Evolutionary conservation across 2,888 invertebrate genomes (phyloP), one percentile per base, ranked within the genome.

Genomic region (Drosophila ustulata): DNA sequence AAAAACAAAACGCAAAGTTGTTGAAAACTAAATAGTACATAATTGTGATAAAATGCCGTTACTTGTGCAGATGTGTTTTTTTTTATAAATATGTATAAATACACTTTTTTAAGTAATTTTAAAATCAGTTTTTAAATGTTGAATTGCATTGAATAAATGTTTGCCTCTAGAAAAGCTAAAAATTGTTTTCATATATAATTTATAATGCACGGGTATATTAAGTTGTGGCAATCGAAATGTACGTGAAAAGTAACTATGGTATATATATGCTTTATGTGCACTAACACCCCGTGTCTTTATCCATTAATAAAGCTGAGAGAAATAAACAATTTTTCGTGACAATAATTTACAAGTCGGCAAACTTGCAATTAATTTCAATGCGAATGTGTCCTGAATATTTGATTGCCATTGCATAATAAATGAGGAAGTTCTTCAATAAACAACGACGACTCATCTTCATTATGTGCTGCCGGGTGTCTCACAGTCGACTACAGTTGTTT

Each of bases 131-230:
- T 80, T 83, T 80, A 73, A 85, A 86, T 83, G 84, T 85, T 85
- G 53, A 74, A 85, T 88, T 85, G 88, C 85, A 72, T 80, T 84
- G 69, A 88, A 80, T 85, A 83, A 88, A 88, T 85, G 87, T 85
- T 85, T 66, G 74, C 78, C 78, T 78, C 62, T 78, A 78, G 51
- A 73, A 59, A 50, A 37, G 46, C 41, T 37, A 23, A 23, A 4
- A 59, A n/a, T 43, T 62, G 56, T 62, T 52, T 56, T 39, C 11
- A 34, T 50, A 13, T 56, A 37, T 5, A 11, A 11, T 34, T 34
- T 11, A 34, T 5, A 37, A n/a, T n/a, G 4, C 18, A 18, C 18
- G 18, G 18, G 18, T 18, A 18, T 18, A 18, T 18, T 41, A 4
- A 23, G 11, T 23, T 23, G 3, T 8, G 26, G 26, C n/a, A 11